Evolutionary conservation across 2,888 invertebrate species (phyloP).

Genomic region (Noctua pronuba): DNA sequence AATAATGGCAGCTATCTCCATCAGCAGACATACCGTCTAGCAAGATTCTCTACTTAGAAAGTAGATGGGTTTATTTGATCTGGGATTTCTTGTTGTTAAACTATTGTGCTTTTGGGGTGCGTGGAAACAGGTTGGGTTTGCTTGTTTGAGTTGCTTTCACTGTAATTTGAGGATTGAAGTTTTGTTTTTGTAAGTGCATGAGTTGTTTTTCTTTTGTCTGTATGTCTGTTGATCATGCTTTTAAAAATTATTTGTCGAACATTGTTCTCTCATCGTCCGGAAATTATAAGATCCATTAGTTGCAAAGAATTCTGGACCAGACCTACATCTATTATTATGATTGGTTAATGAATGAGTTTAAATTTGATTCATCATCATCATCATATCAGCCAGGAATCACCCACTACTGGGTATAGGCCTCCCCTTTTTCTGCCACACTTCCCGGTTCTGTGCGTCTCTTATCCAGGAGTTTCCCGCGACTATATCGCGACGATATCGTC

Average conservation of each 20-base stretch:
- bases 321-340: background rate
- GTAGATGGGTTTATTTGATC: conserved; percentile 64
- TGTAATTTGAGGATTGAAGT: conserved; percentile 26
- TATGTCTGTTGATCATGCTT: conserved; percentile 27
- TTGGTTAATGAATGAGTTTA: background rate
- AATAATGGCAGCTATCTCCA: conserved; percentile 66
- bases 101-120: conserved; percentile 50
- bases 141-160: conserved; percentile 46
- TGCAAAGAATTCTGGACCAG: background rate
- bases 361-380: background rate
- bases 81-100: conserved; percentile 35
- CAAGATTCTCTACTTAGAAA: conserved; percentile 61
- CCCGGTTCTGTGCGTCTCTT: no score
- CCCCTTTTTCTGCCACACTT: no score
- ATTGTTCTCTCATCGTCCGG: background rate
- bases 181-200: conserved; percentile 24
- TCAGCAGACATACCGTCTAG: conserved; percentile 57
- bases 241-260: conserved; percentile 10
- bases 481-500: no score
- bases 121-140: conserved; percentile 42
- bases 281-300: background rate
- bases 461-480: no score
- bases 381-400: no score
- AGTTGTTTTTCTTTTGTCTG: conserved; percentile 8
- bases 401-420: no score